Evolutionary conservation across 64 coral and sea anemone species (phyloP).

Genomic region (Dendrophyllia cribrosa): DNA sequence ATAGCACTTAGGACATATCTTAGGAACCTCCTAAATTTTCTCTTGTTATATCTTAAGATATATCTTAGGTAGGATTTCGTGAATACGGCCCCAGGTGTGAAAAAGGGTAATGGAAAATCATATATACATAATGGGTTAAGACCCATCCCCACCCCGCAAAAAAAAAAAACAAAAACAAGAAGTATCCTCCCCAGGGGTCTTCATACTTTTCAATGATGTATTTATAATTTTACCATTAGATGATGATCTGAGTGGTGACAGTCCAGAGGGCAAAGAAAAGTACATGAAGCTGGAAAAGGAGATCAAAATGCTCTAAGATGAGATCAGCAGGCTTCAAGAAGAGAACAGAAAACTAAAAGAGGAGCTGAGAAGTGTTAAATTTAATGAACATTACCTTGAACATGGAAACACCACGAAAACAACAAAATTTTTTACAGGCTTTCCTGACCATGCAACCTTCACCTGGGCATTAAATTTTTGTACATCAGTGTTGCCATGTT

Average conservation of each 20-base stretch:
- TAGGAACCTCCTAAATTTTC: too few relatives aligned
- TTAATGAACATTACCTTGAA: conserved; percentile 23
- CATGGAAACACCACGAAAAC: conserved; percentile 6
- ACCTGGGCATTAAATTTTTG: conserved; percentile 51
- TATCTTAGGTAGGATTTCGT: too few relatives aligned
- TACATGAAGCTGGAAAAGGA: conserved; percentile 24
- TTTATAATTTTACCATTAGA: conserved; percentile 11
- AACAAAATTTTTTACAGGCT: conserved; percentile 17
- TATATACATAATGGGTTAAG: too few relatives aligned
- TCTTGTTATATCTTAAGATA: too few relatives aligned
- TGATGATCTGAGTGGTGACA: not conserved
- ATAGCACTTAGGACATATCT: too few relatives aligned
- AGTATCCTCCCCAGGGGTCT: conserved; percentile 7
- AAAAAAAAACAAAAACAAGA: conserved; percentile 28
- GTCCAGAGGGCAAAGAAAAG: conserved; percentile 16
- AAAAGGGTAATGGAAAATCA: too few relatives aligned
- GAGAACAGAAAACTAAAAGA: conserved; percentile 46
- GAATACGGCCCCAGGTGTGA: too few relatives aligned
- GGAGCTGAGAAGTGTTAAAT: conserved; percentile 39
- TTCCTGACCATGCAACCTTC: conserved; percentile 35
- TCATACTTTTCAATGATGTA: conserved; percentile 7
- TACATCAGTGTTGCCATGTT: conserved; percentile 39
- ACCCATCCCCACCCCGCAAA: not conserved
- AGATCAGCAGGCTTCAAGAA: conserved; percentile 32
- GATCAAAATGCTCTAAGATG: conserved; percentile 37